These are phyloP conservation scores for Neria commutata DNA, from an alignment of 2,888 invertebrate genomes.

Conservation along the genomic window DNA sequence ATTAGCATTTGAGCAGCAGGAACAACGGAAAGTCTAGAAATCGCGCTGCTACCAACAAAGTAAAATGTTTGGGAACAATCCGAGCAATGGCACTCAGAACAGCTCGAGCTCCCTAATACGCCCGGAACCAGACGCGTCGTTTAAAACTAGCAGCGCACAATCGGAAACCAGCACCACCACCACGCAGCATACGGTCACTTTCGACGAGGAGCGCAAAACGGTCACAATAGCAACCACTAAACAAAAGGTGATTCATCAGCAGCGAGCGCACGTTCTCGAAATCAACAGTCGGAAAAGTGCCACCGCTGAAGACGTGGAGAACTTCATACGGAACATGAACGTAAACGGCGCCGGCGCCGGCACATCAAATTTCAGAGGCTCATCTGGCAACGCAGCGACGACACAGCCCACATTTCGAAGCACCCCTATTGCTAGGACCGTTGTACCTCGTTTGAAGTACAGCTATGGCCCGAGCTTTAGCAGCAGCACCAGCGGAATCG, in stretches of 20 bases:
- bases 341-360: no score
- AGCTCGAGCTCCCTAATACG: conserved; percentile 35
- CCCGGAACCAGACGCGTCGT: conserved; percentile 50
- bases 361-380: conserved; percentile 30
- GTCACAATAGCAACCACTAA: conserved; percentile 45
- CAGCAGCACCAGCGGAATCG: conserved; percentile 19
- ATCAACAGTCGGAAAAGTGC: conserved; percentile 47
- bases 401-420: conserved; percentile 17
- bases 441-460: conserved; percentile 29
- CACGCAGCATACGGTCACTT: conserved; percentile 49
- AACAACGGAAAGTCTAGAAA: no score
- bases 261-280: conserved; percentile 48
- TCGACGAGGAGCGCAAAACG: conserved; percentile 45
- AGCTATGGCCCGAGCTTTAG: conserved; percentile 30
- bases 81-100: not conserved
- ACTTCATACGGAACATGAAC: conserved; percentile 36
- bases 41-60: no score
- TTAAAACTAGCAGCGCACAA: conserved; percentile 48
- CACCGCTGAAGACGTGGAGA: conserved; percentile 44
- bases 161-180: conserved; percentile 51
- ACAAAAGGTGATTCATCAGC: conserved; percentile 53
- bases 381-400: conserved; percentile 6
- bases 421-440: no score
- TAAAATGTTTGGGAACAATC: not conserved
- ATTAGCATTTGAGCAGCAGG: no score